Evolutionary conservation across 1,140 invertebrate species (phyloP).

Genomic region (Batillaria attramentaria): DNA sequence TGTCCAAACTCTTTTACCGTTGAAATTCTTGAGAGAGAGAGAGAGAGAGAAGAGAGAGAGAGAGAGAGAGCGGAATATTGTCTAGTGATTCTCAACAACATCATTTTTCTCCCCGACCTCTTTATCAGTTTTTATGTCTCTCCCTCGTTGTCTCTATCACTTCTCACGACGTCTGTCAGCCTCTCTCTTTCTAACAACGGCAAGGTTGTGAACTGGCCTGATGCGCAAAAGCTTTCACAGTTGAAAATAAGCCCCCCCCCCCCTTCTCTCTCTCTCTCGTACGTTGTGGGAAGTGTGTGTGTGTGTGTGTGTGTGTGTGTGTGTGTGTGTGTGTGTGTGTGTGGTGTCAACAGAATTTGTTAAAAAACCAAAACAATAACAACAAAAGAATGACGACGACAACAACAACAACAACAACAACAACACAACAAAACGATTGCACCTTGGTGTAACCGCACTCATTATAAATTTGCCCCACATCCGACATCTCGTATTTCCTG

Average conservation of each 20-base stretch:
- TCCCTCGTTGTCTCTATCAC: slow-evolving; percentile 24
- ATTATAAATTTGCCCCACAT: too few relatives aligned
- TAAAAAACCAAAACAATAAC: neutral
- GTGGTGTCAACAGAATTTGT: too few relatives aligned
- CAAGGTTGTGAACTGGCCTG: too few relatives aligned
- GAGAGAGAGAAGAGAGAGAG: too few relatives aligned
- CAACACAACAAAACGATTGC: neutral
- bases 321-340: too few relatives aligned
- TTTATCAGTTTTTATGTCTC: slow-evolving; percentile 29
- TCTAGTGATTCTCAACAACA: neutral
- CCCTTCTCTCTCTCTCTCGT: neutral
- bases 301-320: slow-evolving; percentile 15
- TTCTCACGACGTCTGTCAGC: neutral
- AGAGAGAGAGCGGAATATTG: neutral
- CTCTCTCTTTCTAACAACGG: neutral
- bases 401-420: neutral
- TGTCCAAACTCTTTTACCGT: too few relatives aligned
- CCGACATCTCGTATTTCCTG: too few relatives aligned
- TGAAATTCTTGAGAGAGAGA: too few relatives aligned
- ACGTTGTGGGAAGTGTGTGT: neutral
- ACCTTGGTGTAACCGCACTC: too few relatives aligned
- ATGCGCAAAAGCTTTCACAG: too few relatives aligned
- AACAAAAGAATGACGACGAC: neutral
- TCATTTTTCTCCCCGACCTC: neutral
- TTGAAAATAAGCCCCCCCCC: neutral